phyloP scores from a whole-genome alignment of 2,113 vertebrate genomes.

The Polypterus bichir region DNA sequence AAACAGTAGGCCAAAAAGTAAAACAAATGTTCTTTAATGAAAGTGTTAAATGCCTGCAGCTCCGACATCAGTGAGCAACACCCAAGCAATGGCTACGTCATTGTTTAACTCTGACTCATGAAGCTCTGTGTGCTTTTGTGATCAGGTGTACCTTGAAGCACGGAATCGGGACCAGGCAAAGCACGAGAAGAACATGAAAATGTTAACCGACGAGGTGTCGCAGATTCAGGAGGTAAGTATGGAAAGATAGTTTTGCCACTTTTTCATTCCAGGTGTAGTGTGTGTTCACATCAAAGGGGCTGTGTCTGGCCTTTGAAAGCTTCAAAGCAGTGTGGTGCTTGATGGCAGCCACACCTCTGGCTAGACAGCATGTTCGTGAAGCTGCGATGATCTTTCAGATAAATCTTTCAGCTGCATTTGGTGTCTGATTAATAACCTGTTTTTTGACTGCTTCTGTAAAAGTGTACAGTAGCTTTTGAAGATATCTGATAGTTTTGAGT shows the following conservation, averaged over 20 bases:
- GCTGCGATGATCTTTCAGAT: too few species aligned
- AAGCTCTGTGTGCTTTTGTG: constrained; percentile 4
- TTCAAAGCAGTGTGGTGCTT: too few species aligned
- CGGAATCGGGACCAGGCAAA: constrained; percentile 37
- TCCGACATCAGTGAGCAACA: not conserved
- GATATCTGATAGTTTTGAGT: too few species aligned
- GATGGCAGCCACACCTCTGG: too few species aligned
- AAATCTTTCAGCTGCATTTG: too few species aligned
- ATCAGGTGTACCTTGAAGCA: constrained; percentile 50
- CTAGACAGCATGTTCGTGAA: too few species aligned
- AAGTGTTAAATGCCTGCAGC: constrained; percentile 4
- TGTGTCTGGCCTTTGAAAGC: not conserved
- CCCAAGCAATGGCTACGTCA: not conserved
- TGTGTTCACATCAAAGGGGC: not conserved
- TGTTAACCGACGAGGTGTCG: constrained; percentile 68
- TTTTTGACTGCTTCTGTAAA: too few species aligned
- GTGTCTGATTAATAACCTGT: too few species aligned
- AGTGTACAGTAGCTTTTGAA: too few species aligned
- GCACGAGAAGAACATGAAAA: constrained; percentile 59
- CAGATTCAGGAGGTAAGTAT: constrained; percentile 71
- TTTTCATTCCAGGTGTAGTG: not conserved
- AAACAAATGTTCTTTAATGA: too few species aligned
- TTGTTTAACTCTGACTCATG: not conserved
- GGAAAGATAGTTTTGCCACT: not conserved
- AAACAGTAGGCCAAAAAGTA: too few species aligned